phyloP scores from a whole-genome alignment of 2,113 vertebrate species.

The Tupaia chinensis region DNA sequence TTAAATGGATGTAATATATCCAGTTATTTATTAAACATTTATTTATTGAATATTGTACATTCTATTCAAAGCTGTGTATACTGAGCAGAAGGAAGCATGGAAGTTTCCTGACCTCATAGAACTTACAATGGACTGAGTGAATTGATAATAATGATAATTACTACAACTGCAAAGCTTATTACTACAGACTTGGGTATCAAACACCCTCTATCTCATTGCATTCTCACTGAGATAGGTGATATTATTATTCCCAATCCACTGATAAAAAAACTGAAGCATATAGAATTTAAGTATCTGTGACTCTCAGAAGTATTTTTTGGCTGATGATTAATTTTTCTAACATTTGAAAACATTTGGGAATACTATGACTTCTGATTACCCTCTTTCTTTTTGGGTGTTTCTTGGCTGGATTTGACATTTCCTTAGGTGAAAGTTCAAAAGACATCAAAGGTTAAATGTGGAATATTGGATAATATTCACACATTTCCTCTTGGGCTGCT shows the following conservation, averaged over 20 bases:
- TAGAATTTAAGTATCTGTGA: not conserved
- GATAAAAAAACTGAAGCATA: not conserved
- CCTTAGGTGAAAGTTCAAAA: not conserved
- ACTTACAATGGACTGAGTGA: not conserved
- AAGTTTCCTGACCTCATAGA: not conserved
- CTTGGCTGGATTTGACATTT: not conserved
- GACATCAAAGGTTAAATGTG: conserved; percentile 37
- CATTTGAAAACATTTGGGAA: conserved; percentile 4
- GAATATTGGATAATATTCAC: not conserved
- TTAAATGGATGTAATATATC: not conserved
- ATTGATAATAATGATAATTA: not conserved
- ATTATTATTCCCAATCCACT: not conserved
- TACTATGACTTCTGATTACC: not conserved
- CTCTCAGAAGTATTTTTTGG: not conserved
- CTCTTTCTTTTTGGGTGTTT: not conserved
- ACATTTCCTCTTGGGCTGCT: conserved; percentile 14
- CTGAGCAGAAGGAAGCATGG: not conserved
- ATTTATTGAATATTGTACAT: accelerated
- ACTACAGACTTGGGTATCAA: not conserved
- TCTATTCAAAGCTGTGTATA: not conserved
- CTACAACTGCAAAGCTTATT: not conserved
- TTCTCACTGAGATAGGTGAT: not conserved
- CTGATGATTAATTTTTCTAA: conserved; percentile 49
- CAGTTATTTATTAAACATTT: not conserved
- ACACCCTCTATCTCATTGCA: not conserved